Conservation (phyloP, 2,888 invertebrate genomes). For the Xestia ashworthii region DNA sequence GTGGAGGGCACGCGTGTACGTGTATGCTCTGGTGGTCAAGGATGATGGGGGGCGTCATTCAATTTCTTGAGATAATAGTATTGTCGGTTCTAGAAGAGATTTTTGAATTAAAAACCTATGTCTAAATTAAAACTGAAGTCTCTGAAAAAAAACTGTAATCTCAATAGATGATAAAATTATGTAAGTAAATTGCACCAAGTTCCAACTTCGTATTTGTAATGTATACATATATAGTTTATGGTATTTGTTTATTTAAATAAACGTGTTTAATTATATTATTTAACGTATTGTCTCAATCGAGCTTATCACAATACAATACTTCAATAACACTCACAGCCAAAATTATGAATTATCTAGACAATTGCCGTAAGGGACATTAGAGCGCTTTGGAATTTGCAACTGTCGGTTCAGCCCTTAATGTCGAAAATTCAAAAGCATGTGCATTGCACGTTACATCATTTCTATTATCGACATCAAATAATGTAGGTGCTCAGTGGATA, state of each 20-base stretch:
- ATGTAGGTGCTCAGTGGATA: constrained; percentile 39
- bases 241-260: constrained; percentile 46
- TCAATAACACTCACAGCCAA: constrained; percentile 21
- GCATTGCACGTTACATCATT: neutral
- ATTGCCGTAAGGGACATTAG: neutral
- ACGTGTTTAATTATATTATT: constrained; percentile 25
- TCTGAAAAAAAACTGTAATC: neutral
- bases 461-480: neutral
- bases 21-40: too few species aligned
- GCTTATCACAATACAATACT: constrained; percentile 18
- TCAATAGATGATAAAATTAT: neutral
- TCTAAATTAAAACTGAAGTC: neutral
- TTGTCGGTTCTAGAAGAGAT: neutral
- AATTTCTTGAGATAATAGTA: neutral
- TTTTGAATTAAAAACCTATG: neutral
- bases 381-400: neutral
- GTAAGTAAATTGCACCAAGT: constrained; percentile 25
- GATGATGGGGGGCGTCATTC: constrained; percentile 19
- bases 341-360: constrained; percentile 26
- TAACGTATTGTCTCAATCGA: constrained; percentile 25
- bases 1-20: too few species aligned
- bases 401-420: neutral
- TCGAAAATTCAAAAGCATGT: neutral
- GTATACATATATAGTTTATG: constrained; percentile 62
- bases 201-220: constrained; percentile 33